A percentile compares a stretch with the other conserved stretches of the same genome.
These are phyloP conservation scores for Zelleria hepariella DNA, from an alignment of 2,888 invertebrate genomes.

Conservation along the genomic window DNA sequence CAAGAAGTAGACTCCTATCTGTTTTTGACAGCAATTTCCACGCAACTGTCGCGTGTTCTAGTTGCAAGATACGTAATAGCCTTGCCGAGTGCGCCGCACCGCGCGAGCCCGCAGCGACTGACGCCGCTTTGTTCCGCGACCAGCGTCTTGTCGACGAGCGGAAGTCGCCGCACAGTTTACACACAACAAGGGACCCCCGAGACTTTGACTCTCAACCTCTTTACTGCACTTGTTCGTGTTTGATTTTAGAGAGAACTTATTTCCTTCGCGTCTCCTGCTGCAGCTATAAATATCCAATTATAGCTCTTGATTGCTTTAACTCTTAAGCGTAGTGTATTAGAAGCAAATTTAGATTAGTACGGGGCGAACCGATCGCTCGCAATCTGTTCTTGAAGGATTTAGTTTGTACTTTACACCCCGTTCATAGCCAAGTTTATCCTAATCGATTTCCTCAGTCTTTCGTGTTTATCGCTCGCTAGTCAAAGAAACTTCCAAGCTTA, in stretches of 20 bases:
- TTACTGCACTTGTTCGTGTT: background rate
- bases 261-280: background rate
- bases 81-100: too few species aligned
- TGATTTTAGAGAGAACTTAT: background rate
- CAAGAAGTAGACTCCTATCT: too few species aligned
- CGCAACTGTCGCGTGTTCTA: too few species aligned
- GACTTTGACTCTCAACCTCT: constrained; percentile 1
- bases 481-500: background rate
- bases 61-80: too few species aligned
- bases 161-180: constrained; percentile 1
- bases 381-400: background rate
- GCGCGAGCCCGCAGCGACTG: constrained; percentile 1
- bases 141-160: background rate
- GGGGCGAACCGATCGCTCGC: background rate
- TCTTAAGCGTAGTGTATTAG: background rate
- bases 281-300: background rate
- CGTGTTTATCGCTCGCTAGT: background rate
- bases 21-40: too few species aligned
- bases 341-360: constrained; percentile 1
- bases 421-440: background rate
- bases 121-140: constrained; percentile 5
- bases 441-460: background rate
- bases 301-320: background rate
- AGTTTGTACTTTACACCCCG: background rate
- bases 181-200: constrained; percentile 3